A percentile compares a stretch with the other conserved stretches of the same genome.
These are phyloP conservation scores for Odocoileus hemionus DNA, from an alignment of 2,113 vertebrate genomes.

Conservation along the genomic window DNA sequence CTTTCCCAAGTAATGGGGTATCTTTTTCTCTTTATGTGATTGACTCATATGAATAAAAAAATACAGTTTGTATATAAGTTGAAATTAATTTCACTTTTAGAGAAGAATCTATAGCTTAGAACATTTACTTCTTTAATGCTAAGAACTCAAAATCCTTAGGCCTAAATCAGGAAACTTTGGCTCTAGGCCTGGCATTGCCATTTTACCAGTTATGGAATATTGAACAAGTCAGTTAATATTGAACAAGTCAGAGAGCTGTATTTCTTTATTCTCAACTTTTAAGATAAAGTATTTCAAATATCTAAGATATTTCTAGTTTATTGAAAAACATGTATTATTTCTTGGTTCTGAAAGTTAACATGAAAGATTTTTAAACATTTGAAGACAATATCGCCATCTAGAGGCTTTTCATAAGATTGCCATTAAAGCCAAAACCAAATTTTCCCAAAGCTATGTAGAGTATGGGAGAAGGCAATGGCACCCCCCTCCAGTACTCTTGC, in stretches of 20 bases:
- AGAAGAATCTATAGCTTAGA: not conserved
- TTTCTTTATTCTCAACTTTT: not conserved
- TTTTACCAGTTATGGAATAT: not conserved
- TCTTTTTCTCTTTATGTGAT: not conserved
- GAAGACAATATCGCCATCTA: slow-evolving; percentile 44
- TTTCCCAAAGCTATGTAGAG: not conserved
- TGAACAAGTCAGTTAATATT: not conserved
- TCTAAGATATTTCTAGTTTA: not conserved
- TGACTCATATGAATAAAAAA: not conserved
- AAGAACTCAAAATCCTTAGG: not conserved
- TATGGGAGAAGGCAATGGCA: not conserved
- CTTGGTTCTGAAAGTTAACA: not conserved
- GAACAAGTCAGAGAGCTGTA: too few species aligned
- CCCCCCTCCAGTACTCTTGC: not conserved
- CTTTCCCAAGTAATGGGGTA: not conserved
- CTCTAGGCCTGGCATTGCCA: not conserved
- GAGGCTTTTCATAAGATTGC: slow-evolving; percentile 39
- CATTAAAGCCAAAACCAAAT: not conserved
- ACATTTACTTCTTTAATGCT: not conserved
- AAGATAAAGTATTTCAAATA: not conserved
- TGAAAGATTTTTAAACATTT: not conserved
- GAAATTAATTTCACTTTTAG: slow-evolving; percentile 26
- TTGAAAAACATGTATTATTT: not conserved
- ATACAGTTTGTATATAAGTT: not conserved
- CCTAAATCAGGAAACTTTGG: not conserved